These are phyloP conservation scores for Limnodromus scolopaceus DNA, from an alignment of 2,797 vertebrate species.

Conservation along the genomic window DNA sequence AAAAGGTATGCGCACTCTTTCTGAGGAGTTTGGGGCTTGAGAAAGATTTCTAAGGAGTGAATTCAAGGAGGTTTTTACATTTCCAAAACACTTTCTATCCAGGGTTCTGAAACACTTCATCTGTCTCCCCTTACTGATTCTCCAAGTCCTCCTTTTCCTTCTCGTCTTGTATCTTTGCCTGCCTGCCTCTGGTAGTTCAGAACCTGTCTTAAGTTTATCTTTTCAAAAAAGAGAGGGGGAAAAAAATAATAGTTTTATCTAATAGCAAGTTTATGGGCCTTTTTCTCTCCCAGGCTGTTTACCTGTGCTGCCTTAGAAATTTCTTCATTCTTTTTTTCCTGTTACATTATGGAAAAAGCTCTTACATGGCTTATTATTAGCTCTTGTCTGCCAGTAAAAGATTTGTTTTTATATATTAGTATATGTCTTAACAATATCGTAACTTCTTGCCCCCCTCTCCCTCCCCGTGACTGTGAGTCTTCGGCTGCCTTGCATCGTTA, in stretches of 20 bases:
- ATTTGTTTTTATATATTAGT: background rate
- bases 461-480: rapidly evolving
- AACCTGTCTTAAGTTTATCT: background rate
- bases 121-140: background rate
- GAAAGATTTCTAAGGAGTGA: background rate
- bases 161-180: background rate
- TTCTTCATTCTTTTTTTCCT: background rate
- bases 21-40: background rate
- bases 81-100: background rate
- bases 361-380: background rate
- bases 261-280: background rate
- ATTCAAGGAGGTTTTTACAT: background rate
- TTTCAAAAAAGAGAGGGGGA: background rate
- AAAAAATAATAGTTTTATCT: background rate
- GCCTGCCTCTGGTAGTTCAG: background rate
- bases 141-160: background rate
- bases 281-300: background rate
- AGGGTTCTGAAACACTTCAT: background rate
- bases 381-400: background rate
- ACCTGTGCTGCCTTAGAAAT: background rate
- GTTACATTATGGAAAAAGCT: background rate
- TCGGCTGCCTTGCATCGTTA: rapidly evolving
- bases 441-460: background rate
- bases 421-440: background rate
- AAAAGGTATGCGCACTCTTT: rapidly evolving